Percentiles rank a stretch among this genome's conserved stretches.
Evolutionary conservation across 2,113 vertebrate genomes (phyloP).

Genomic region (Sula dactylatra): DNA sequence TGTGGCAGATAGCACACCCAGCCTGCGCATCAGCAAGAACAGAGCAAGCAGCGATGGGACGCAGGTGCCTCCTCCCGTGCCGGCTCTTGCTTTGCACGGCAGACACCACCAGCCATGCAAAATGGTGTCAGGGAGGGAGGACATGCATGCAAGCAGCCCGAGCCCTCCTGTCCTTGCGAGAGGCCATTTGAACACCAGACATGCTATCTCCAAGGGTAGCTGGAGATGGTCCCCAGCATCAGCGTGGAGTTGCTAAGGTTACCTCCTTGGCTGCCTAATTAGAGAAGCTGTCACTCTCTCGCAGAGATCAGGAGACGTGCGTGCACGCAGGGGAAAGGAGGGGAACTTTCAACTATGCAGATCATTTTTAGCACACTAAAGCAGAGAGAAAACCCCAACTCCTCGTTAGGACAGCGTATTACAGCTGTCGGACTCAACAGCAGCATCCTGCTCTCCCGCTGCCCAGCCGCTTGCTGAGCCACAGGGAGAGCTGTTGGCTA

Average conservation of each 20-base stretch:
- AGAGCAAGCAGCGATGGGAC: not conserved
- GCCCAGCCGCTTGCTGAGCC: not conserved
- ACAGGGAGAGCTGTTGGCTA: not conserved
- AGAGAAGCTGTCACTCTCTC: slow-evolving; percentile 56
- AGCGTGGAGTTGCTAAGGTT: slow-evolving; percentile 72
- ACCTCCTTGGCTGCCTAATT: slow-evolving; percentile 62
- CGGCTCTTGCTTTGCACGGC: not conserved
- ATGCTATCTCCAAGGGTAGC: not conserved
- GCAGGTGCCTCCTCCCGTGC: accelerated
- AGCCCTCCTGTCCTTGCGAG: not conserved
- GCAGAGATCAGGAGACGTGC: not conserved
- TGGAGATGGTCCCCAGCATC: slow-evolving; percentile 10
- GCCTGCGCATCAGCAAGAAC: not conserved
- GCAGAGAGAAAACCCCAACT: not conserved
- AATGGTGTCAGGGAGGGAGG: not conserved
- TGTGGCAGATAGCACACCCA: not conserved
- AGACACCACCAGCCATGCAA: not conserved
- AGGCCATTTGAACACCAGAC: not conserved
- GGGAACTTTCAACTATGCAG: not conserved
- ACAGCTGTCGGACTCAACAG: not conserved
- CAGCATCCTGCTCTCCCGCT: not conserved
- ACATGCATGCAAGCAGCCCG: accelerated
- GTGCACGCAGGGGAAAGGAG: not conserved
- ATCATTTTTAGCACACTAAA: not conserved
- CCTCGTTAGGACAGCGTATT: not conserved